Evolutionary conservation across 2,113 vertebrate genomes (phyloP), one percentile per base, ranked within the genome.

Genomic region (Hippocampus abdominalis): DNA sequence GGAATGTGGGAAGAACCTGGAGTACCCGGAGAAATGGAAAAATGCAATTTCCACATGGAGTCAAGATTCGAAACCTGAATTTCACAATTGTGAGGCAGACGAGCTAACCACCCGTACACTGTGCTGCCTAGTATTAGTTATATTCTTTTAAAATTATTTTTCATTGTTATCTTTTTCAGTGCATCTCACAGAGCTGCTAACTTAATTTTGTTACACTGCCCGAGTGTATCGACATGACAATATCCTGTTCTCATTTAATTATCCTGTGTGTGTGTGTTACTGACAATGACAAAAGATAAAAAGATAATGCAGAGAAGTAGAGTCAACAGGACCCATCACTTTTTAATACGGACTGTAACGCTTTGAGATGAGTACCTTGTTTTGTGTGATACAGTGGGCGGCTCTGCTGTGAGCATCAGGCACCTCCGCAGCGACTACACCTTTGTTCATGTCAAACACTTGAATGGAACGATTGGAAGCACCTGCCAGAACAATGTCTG

Each of bases 361-460:
- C 53, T 53, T 48, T 57, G n/a, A 57, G 32, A 69, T 60, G 5
- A 64, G 85, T 78, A 96, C 96, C 85, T 93, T 94, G 80, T 96
- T 97, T 76, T 96, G 95, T 69, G 92, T 91, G 68, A 98, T 93
- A 63, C 94, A 94, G 82, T 96, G 93, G 71, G 92, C 57, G 3
- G 93, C 84, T 91, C 91, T 89, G 16, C 87, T 81, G 76, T 96
- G 96, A 87, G 80, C 91, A 74, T 95, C 93, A 0, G 81, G 82
- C 62, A 94, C 81, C 69, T 88, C 42, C 2, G 94, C 90, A 4
- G 81, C 76, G 10, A 94, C 92, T 59, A 78, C 54, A 53, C 90
- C 92, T 12, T 72, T 88, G 65, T 95, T 96, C 86, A 96, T 92
- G 84, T 98, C 94, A 77, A 96, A 94, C 18, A 94, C 82, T 77